Conservation (phyloP, 1,140 invertebrate genomes). For the Telenomus remus region DNA sequence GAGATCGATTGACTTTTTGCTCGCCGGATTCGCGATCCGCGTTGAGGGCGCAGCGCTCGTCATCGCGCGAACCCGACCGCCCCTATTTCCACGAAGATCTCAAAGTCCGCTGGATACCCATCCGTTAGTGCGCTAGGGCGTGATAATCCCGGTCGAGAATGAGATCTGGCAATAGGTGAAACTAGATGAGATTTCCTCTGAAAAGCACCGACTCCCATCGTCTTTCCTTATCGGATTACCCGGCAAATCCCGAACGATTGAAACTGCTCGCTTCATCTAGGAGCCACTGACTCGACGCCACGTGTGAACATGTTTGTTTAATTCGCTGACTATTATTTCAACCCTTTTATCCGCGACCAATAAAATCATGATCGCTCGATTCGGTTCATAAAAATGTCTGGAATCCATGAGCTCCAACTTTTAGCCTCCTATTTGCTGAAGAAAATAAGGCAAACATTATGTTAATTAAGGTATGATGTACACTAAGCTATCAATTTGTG, state of each 20-base stretch:
- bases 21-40: slow-evolving; percentile 46
- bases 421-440: too few relatives aligned
- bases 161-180: slow-evolving; percentile 62
- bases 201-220: slow-evolving; percentile 63
- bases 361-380: neutral
- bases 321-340: slow-evolving; percentile 35
- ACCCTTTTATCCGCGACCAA: neutral
- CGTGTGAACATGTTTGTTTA: slow-evolving; percentile 52
- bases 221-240: slow-evolving; percentile 70
- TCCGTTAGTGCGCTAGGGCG: slow-evolving; percentile 67
- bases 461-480: too few relatives aligned
- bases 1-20: slow-evolving; percentile 73
- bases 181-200: slow-evolving; percentile 68
- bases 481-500: too few relatives aligned
- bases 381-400: too few relatives aligned
- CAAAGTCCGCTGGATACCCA: slow-evolving; percentile 52
- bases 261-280: slow-evolving; percentile 61
- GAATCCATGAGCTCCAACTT: too few relatives aligned
- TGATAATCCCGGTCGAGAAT: slow-evolving; percentile 69
- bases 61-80: slow-evolving; percentile 38
- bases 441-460: too few relatives aligned
- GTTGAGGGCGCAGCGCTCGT: slow-evolving; percentile 47
- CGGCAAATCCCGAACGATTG: slow-evolving; percentile 64
- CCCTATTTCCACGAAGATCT: slow-evolving; percentile 31
- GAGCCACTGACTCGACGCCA: slow-evolving; percentile 49